Conservation (phyloP, 2,888 invertebrate species). For the Drosophila diplacantha region DNA sequence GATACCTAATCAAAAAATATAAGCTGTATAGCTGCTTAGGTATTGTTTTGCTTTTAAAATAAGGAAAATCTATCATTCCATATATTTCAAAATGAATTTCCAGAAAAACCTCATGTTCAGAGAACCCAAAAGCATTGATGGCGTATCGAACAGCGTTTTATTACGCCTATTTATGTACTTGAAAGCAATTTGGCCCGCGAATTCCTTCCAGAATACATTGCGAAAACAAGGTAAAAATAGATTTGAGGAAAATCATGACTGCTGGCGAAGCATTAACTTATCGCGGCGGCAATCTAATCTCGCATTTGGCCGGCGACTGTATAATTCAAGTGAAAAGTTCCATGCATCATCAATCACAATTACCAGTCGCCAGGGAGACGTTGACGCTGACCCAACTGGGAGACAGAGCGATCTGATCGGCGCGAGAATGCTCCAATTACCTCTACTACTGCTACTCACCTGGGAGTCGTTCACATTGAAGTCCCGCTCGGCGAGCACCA, state of each 20-base stretch:
- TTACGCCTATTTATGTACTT: not conserved
- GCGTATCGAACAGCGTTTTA: not conserved
- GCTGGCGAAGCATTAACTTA: conserved; percentile 5
- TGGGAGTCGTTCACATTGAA: conserved; percentile 77
- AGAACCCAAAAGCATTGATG: not conserved
- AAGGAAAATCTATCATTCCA: not conserved
- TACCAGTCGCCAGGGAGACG: conserved; percentile 30
- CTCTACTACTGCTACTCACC: conserved; percentile 67
- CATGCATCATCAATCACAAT: conserved; percentile 67
- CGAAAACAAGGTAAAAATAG: conserved; percentile 1
- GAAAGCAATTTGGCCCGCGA: conserved; percentile 1
- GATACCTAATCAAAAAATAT: too few species aligned
- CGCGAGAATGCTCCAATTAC: conserved; percentile 5
- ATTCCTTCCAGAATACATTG: conserved; percentile 3
- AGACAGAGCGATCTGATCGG: not conserved
- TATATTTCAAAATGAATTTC: not conserved
- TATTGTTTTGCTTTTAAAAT: not conserved
- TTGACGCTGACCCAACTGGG: not conserved
- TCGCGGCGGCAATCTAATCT: conserved; percentile 30
- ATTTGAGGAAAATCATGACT: conserved; percentile 1
- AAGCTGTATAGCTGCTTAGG: not conserved
- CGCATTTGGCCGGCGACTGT: conserved; percentile 7
- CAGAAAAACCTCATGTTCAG: not conserved
- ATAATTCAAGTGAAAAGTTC: conserved; percentile 53
- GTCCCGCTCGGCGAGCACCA: conserved; percentile 71